A percentile compares a stretch with the other conserved stretches of the same genome.
phyloP scores from a whole-genome alignment of 2,797 vertebrate species.

The Hylomyscus alleni region DNA sequence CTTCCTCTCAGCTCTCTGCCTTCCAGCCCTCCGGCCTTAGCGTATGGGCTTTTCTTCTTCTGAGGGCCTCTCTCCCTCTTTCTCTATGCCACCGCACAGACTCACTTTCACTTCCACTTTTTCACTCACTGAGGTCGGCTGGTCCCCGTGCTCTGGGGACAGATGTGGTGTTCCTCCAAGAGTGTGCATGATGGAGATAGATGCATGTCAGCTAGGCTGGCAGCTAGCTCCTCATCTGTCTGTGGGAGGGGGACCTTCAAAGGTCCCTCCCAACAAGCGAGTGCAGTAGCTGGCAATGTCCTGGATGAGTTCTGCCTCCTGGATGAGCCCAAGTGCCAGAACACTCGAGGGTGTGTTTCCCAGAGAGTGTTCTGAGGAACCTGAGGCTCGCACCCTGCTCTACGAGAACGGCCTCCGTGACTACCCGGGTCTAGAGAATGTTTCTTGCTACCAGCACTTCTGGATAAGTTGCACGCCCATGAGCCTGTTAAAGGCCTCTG shows the following conservation, averaged over 20 bases:
- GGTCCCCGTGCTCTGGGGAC: neutral
- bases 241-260: neutral
- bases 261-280: neutral
- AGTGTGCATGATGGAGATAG: neutral
- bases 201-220: neutral
- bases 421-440: neutral
- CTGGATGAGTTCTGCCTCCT: neutral
- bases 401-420: neutral
- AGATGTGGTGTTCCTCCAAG: neutral
- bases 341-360: neutral
- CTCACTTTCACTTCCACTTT: too few relatives aligned
- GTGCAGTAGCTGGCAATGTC: neutral
- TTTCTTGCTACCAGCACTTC: accelerated
- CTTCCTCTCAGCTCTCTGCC: accelerated
- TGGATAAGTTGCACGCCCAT: accelerated
- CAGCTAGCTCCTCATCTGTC: neutral
- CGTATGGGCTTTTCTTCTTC: neutral
- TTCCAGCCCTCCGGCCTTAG: neutral
- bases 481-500: neutral
- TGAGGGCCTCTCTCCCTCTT: neutral
- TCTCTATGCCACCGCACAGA: accelerated
- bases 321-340: neutral
- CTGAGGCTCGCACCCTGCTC: neutral
- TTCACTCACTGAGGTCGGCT: neutral
- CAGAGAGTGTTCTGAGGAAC: neutral